A percentile compares a stretch with the other conserved stretches of the same genome.
Conservation (phyloP, 2,888 invertebrate genomes). For the Malacosoma neustria region DNA sequence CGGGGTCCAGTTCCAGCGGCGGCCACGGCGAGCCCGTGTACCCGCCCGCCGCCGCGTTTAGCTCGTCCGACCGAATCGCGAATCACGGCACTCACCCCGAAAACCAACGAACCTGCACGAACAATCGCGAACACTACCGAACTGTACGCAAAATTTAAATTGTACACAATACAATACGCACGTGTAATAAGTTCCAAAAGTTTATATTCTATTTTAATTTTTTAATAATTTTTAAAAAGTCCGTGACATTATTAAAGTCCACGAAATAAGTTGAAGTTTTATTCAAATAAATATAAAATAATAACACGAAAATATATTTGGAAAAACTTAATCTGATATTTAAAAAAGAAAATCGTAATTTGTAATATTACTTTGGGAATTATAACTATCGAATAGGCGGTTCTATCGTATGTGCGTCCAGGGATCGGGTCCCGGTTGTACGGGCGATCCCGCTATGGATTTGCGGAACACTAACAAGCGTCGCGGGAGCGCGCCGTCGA, state of each 20-base stretch:
- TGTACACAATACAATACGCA: conserved; percentile 4
- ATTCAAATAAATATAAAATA: neutral
- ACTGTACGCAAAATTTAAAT: conserved; percentile 22
- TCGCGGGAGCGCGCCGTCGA: conserved; percentile 68
- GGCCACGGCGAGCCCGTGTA: conserved; percentile 89
- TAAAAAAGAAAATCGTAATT: neutral
- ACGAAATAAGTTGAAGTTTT: neutral
- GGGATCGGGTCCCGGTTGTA: conserved; percentile 69
- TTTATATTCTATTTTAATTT: too few relatives aligned
- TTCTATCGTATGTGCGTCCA: conserved; percentile 66
- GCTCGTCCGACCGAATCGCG: conserved; percentile 87
- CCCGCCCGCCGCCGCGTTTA: conserved; percentile 81
- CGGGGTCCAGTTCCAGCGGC: conserved; percentile 83
- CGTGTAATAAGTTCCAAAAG: neutral
- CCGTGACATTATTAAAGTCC: conserved; percentile 1
- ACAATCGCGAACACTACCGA: conserved; percentile 32
- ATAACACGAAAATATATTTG: neutral
- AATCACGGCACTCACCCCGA: conserved; percentile 49
- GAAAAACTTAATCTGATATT: neutral
- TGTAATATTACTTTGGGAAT: too few relatives aligned
- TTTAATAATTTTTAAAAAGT: too few relatives aligned
- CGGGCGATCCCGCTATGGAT: conserved; percentile 74
- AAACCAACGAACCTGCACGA: conserved; percentile 52
- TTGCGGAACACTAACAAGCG: conserved; percentile 74
- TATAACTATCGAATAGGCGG: conserved; percentile 47